Conservation (phyloP, 35 echinoderm and acorn worm genomes). For the Amphiura filiformis region DNA sequence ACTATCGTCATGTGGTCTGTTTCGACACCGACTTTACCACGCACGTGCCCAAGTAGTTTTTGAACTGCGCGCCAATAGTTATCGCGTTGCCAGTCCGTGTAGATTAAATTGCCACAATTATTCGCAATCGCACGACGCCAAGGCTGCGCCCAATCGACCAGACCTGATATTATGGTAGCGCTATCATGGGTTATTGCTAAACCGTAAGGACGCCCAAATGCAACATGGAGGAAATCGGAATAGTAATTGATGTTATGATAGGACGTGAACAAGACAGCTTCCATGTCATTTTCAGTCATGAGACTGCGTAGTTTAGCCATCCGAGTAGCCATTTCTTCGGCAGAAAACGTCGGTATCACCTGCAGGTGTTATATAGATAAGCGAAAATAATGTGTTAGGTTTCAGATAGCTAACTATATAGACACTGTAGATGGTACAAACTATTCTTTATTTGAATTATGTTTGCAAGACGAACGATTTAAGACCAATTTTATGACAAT, state of each 20-base stretch:
- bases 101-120: slow-evolving; percentile 54
- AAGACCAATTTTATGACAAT: no score
- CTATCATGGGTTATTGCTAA: slow-evolving; percentile 81
- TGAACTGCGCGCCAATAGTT: slow-evolving; percentile 74
- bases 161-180: slow-evolving; percentile 51
- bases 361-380: slow-evolving; percentile 7
- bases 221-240: slow-evolving; percentile 77
- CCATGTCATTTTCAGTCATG: slow-evolving; percentile 66
- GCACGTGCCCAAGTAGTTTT: slow-evolving; percentile 1
- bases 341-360: slow-evolving; percentile 77
- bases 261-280: slow-evolving; percentile 80
- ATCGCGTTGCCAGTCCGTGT: slow-evolving; percentile 80
- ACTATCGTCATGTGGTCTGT: slow-evolving; percentile 67
- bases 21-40: slow-evolving; percentile 70
- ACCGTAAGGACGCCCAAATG: slow-evolving; percentile 80
- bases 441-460: no score
- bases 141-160: slow-evolving; percentile 76
- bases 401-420: no score
- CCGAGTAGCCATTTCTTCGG: slow-evolving; percentile 65
- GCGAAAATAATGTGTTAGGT: no score
- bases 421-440: no score
- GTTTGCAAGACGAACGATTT: no score
- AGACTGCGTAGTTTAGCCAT: slow-evolving; percentile 51
- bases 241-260: slow-evolving; percentile 89
- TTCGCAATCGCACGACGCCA: slow-evolving; percentile 44